Base-by-base conservation (phyloP, 2,888 invertebrate genomes). In the Drosophila kokeensis region DNA sequence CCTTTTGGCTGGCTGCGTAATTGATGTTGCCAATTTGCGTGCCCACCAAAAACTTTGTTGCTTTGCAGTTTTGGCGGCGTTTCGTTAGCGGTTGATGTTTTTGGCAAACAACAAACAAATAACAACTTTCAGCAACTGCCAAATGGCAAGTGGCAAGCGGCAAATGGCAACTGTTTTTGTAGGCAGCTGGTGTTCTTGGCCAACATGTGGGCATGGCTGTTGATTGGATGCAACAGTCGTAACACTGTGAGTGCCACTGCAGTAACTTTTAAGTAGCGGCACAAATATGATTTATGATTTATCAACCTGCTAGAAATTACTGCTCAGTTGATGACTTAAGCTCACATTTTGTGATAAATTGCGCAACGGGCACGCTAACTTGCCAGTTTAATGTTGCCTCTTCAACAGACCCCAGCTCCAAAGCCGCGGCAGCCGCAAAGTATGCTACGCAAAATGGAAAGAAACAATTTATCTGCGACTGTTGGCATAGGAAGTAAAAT, bases 81-180 rank as follows among this genome's bases (percentile, higher is more conserved):
- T 86, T 89, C 88, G 87, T 89, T 89, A 87, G 90, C 85, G 88
- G 88, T 80, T 42, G n/a, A 29, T 57, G 29, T 45, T 45, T 57
- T 40, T 57, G 38, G 10, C 21, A 29, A 40, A 3, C 10, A 57
- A 40, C 57, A n/a, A n/a, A 18, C 24, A 34, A 53, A 6, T 0
- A 54, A 36, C 27, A 55, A 38, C 36, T 38, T 49, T 27, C 27
- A 27, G 18, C 38, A 55, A 38, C 27, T 29, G 15, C 27, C 49
- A 49, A 48, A 4, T 42, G n/a, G 4, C 40, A 42, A 21, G 6
- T 24, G 24, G 4, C 49, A 49, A 49, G 15, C 67, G 53, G 45
- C 76, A 69, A 57, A 49, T 32, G 50, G 42, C 55, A 62, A 42
- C 40, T 48, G 48, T 27, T 30, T 38, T 21, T 38, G 21, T 15